A percentile compares a stretch with the other conserved stretches of the same genome.
Evolutionary conservation across 2,888 invertebrate species (phyloP).

Genomic region (Eupithecia vulgata): DNA sequence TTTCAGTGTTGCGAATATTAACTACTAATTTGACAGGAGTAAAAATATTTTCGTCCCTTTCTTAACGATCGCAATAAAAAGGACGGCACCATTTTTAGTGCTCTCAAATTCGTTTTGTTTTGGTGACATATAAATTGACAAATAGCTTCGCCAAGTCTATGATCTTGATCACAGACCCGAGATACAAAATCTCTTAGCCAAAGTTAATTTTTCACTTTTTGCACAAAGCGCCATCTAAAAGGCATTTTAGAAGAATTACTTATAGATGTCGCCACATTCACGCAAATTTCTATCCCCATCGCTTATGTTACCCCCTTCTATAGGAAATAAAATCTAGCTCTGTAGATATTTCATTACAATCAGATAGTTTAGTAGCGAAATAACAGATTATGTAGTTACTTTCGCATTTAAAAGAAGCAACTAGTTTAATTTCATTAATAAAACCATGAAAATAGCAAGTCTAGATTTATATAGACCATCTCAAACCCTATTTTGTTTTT

Average conservation of each 20-base stretch:
- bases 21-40: no score
- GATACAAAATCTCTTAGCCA: not conserved
- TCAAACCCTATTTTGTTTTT: not conserved
- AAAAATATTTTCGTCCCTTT: no score
- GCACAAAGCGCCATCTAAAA: no score
- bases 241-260: not conserved
- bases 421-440: no score
- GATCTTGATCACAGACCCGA: not conserved
- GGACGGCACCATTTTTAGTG: no score
- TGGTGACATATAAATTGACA: no score
- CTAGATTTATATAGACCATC: not conserved
- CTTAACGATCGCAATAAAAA: no score
- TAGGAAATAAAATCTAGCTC: not conserved
- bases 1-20: no score
- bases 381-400: rapidly evolving
- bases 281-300: not conserved
- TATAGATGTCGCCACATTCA: not conserved
- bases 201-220: no score
- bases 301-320: not conserved
- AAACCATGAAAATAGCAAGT: not conserved
- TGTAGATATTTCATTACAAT: not conserved
- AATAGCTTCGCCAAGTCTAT: not conserved
- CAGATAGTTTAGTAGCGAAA: not conserved
- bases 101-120: no score
- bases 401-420: not conserved